A percentile compares a stretch with the other conserved stretches of the same genome.
phyloP scores from a whole-genome alignment of 2,113 vertebrate species.

The Catharus fuscescens region DNA sequence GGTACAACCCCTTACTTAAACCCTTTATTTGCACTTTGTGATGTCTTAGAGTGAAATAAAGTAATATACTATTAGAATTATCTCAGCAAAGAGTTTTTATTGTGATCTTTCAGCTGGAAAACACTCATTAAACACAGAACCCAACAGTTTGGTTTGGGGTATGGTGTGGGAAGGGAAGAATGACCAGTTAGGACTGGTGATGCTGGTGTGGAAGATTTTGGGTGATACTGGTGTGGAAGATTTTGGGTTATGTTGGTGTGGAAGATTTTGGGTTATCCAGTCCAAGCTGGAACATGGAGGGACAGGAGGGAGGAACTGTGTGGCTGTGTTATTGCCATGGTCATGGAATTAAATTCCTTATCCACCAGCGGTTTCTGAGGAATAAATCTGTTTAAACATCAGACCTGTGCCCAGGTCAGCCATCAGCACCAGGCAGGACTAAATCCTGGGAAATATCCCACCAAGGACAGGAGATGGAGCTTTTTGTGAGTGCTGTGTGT shows the following conservation, averaged over 20 bases:
- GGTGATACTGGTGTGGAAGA: too few species aligned
- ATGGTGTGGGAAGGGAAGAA: background rate
- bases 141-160: accelerated
- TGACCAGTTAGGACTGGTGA: background rate
- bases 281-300: background rate
- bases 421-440: background rate
- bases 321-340: background rate
- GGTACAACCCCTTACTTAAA: background rate
- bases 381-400: background rate
- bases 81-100: background rate
- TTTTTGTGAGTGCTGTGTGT: background rate
- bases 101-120: background rate
- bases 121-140: accelerated
- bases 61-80: background rate
- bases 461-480: background rate
- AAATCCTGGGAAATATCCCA: background rate
- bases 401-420: background rate
- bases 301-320: background rate
- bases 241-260: background rate
- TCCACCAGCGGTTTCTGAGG: background rate
- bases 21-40: background rate
- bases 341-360: background rate
- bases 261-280: background rate
- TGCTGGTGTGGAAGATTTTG: background rate
- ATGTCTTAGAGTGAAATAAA: background rate